Percentiles rank a stretch among this genome's conserved stretches.
These are phyloP conservation scores for Ramphastos sulfuratus DNA, from an alignment of 2,113 vertebrate genomes.

Conservation along the genomic window DNA sequence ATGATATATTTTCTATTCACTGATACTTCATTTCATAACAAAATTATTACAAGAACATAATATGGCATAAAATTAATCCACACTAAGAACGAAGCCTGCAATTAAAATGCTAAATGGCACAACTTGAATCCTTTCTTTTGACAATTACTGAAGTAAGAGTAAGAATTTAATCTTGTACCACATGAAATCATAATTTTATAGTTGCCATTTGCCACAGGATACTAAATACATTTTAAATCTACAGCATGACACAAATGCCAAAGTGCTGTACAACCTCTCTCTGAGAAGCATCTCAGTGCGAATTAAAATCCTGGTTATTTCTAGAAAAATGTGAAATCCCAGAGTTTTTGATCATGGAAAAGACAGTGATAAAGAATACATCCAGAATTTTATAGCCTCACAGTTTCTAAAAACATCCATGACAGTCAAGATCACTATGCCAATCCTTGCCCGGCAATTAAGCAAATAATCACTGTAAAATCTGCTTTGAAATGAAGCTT, in stretches of 20 bases:
- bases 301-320: not conserved
- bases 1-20: not conserved
- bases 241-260: not conserved
- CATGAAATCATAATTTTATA: slow-evolving; percentile 7
- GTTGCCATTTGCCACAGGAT: not conserved
- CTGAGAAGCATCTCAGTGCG: not conserved
- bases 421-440: not conserved
- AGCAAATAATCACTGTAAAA: not conserved
- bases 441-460: not conserved
- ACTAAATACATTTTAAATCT: not conserved
- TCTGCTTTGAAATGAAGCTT: not conserved
- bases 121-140: slow-evolving; percentile 27
- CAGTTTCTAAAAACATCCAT: not conserved
- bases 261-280: not conserved
- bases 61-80: slow-evolving; percentile 62
- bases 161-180: slow-evolving; percentile 4
- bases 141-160: slow-evolving; percentile 11
- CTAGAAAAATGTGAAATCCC: not conserved
- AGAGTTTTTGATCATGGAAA: not conserved
- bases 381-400: not conserved
- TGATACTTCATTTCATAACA: slow-evolving; percentile 13
- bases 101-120: slow-evolving; percentile 59
- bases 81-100: slow-evolving; percentile 25
- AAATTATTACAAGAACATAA: slow-evolving; percentile 52
- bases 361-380: not conserved